These are phyloP conservation scores for Syngnathus acus DNA, from an alignment of 2,797 vertebrate species.

Conservation along the genomic window DNA sequence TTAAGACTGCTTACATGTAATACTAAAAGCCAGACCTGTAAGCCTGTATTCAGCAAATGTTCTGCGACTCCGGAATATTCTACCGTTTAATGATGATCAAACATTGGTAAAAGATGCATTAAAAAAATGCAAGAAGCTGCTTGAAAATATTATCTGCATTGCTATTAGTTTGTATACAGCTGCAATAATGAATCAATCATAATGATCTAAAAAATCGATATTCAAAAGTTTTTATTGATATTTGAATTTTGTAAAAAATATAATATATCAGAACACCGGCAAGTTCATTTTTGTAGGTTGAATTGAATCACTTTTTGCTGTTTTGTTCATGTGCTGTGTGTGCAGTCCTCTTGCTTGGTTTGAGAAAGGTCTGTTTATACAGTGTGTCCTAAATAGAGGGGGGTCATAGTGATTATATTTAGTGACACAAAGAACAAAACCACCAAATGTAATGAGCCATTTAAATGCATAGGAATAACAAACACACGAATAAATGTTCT, in stretches of 20 bases:
- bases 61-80: background rate
- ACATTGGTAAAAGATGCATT: background rate
- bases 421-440: conserved; percentile 15
- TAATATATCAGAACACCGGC: background rate
- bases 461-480: conserved; percentile 66
- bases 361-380: conserved; percentile 7
- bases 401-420: conserved; percentile 28
- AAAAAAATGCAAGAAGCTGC: background rate
- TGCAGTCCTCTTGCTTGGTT: background rate
- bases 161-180: background rate
- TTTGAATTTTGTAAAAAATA: too few species aligned
- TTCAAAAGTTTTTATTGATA: background rate
- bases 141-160: background rate
- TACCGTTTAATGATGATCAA: background rate
- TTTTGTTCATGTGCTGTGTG: background rate
- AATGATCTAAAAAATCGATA: background rate
- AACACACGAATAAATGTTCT: conserved; percentile 13
- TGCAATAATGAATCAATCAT: too few species aligned
- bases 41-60: conserved; percentile 4
- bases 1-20: conserved; percentile 25
- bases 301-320: background rate
- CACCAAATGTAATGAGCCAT: conserved; percentile 57
- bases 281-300: background rate
- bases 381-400: conserved; percentile 4
- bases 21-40: conserved; percentile 19